Conservation (phyloP, 1,140 invertebrate genomes). For the Chionoecetes opilio region DNA sequence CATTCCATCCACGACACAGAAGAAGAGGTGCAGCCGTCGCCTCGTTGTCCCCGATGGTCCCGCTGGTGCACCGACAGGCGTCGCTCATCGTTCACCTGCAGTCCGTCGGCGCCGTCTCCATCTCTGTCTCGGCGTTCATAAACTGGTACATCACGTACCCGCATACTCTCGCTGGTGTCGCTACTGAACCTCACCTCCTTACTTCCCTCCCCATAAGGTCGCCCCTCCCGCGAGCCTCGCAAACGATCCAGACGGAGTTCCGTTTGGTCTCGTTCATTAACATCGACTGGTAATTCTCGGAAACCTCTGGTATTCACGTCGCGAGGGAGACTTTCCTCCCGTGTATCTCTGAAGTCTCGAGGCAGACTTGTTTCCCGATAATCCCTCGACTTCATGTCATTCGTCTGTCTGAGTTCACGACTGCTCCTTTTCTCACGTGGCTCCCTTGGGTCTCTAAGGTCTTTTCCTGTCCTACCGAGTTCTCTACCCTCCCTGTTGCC, state of each 20-base stretch:
- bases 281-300: conserved; percentile 55
- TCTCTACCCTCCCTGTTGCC: conserved; percentile 9
- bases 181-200: conserved; percentile 61
- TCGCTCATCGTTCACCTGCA: conserved; percentile 60
- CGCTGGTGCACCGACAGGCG: conserved; percentile 28
- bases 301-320: conserved; percentile 35
- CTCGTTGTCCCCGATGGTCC: conserved; percentile 19
- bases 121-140: conserved; percentile 57
- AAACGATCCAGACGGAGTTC: conserved; percentile 37
- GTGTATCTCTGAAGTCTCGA: conserved; percentile 44
- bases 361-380: conserved; percentile 68
- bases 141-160: conserved; percentile 8
- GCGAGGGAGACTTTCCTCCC: conserved; percentile 33
- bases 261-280: conserved; percentile 43
- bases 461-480: neutral
- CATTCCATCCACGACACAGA: conserved; percentile 82
- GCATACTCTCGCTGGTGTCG: conserved; percentile 38
- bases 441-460: conserved; percentile 29
- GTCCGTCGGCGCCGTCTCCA: conserved; percentile 58
- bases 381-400: conserved; percentile 40
- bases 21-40: conserved; percentile 59
- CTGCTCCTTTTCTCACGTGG: conserved; percentile 35
- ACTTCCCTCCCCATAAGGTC: neutral
- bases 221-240: conserved; percentile 41
- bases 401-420: conserved; percentile 39